These are phyloP conservation scores for Papilio aristodemus DNA, from an alignment of 1,140 invertebrate genomes.

Conservation along the genomic window DNA sequence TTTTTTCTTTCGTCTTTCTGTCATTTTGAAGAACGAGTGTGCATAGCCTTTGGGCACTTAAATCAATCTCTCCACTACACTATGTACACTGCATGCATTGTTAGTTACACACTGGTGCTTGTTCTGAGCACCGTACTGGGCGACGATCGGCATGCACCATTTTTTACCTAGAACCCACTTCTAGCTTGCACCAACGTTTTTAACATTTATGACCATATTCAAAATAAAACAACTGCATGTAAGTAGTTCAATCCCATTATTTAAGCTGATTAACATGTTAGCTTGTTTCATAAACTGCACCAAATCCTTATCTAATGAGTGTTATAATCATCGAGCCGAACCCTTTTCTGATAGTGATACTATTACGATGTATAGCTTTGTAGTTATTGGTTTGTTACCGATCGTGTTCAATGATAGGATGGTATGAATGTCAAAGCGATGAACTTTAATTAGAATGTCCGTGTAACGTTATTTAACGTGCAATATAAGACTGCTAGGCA, in stretches of 20 bases:
- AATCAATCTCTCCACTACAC: constrained; percentile 65
- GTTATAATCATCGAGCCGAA: constrained; percentile 64
- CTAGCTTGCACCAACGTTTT: constrained; percentile 76
- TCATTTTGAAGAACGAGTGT: constrained; percentile 82
- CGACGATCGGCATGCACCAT: constrained; percentile 76
- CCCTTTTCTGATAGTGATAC: constrained; percentile 76
- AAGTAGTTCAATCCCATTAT: constrained; percentile 56
- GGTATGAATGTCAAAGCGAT: constrained; percentile 80
- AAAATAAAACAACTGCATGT: constrained; percentile 53
- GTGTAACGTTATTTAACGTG: constrained; percentile 78
- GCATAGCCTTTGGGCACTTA: constrained; percentile 69
- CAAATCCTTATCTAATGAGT: constrained; percentile 70
- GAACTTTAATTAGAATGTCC: constrained; percentile 79
- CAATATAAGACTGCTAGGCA: constrained; percentile 64
- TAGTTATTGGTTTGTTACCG: constrained; percentile 74
- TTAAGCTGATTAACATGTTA: constrained; percentile 73
- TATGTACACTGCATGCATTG: constrained; percentile 80
- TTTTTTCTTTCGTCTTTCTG: constrained; percentile 88
- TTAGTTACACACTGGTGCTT: constrained; percentile 78
- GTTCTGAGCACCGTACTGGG: constrained; percentile 74
- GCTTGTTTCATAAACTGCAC: constrained; percentile 65
- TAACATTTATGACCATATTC: constrained; percentile 59
- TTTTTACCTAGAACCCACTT: constrained; percentile 78
- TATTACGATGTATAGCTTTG: constrained; percentile 69
- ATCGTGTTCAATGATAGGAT: constrained; percentile 74